Conservation (phyloP, 2,888 invertebrate species). For the Melipona bicolor region DNA sequence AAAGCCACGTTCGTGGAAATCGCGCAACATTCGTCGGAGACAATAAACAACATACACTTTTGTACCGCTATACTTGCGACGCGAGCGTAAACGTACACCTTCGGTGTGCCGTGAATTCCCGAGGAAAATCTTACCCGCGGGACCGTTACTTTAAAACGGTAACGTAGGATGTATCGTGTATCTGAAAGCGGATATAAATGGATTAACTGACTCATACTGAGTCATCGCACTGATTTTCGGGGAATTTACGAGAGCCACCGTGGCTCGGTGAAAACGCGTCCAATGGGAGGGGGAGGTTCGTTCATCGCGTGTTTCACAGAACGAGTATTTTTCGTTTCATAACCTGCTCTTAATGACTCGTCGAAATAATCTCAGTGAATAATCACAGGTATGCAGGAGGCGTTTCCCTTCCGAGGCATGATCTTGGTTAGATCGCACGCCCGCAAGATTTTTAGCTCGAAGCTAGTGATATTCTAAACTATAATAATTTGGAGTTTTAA, state of each 20-base stretch:
- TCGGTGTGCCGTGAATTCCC: conserved; percentile 43
- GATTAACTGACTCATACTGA: conserved; percentile 62
- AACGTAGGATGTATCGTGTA: conserved; percentile 62
- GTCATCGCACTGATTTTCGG: conserved; percentile 55
- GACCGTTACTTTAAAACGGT: conserved; percentile 68
- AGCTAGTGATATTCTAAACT: too few species aligned
- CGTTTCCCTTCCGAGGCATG: neutral
- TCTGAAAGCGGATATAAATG: conserved; percentile 62
- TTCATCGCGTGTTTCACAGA: neutral
- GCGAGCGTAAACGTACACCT: conserved; percentile 36
- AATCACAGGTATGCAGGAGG: neutral
- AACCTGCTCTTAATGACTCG: neutral
- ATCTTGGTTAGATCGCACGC: neutral
- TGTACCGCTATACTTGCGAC: conserved; percentile 37
- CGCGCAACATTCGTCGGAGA: conserved; percentile 23
- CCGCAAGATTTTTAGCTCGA: neutral
- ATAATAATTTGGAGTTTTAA: too few species aligned
- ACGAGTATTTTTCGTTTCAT: conserved; percentile 8
- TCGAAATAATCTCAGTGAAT: neutral
- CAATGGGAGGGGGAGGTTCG: conserved; percentile 11
- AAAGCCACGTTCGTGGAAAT: conserved; percentile 39
- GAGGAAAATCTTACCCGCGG: conserved; percentile 59
- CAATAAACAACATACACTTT: conserved; percentile 46
- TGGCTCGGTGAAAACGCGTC: neutral
- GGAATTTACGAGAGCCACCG: conserved; percentile 38